These are phyloP conservation scores for Blastobasis adustella DNA, from an alignment of 2,888 invertebrate species.

Conservation along the genomic window DNA sequence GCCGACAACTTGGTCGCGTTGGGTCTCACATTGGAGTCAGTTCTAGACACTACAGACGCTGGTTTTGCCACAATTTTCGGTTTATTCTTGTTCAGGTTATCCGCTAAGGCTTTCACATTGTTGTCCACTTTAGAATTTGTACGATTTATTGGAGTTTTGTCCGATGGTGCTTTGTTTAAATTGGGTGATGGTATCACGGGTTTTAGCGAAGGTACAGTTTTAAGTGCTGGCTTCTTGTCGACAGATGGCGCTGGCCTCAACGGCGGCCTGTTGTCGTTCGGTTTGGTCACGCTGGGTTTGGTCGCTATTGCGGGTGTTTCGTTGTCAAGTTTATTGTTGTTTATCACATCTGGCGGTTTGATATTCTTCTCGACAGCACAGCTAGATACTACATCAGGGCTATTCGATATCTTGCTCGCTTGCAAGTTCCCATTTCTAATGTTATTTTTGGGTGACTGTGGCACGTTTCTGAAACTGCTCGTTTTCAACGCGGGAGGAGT, in stretches of 20 bases:
- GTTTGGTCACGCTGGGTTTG: conserved; percentile 60
- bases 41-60: conserved; percentile 37
- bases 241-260: conserved; percentile 46
- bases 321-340: conserved; percentile 59
- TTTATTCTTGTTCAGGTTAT: conserved; percentile 64
- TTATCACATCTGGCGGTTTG: conserved; percentile 79
- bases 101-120: conserved; percentile 60
- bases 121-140: conserved; percentile 54
- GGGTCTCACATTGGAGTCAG: conserved; percentile 46
- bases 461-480: conserved; percentile 54
- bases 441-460: conserved; percentile 52
- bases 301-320: conserved; percentile 63
- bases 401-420: conserved; percentile 67
- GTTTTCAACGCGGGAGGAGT: conserved; percentile 70
- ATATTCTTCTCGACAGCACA: conserved; percentile 72
- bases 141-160: conserved; percentile 46
- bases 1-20: conserved; percentile 65
- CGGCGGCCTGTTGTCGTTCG: conserved; percentile 54
- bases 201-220: conserved; percentile 42
- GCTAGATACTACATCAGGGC: conserved; percentile 83
- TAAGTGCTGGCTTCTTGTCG: conserved; percentile 53
- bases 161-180: conserved; percentile 33
- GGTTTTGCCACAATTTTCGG: conserved; percentile 67
- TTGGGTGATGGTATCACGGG: conserved; percentile 37
- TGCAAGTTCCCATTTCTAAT: conserved; percentile 36